Percentiles rank a stretch among this genome's conserved stretches.
Conservation (phyloP, 2,113 vertebrate species). For the Eolophus roseicapilla region DNA sequence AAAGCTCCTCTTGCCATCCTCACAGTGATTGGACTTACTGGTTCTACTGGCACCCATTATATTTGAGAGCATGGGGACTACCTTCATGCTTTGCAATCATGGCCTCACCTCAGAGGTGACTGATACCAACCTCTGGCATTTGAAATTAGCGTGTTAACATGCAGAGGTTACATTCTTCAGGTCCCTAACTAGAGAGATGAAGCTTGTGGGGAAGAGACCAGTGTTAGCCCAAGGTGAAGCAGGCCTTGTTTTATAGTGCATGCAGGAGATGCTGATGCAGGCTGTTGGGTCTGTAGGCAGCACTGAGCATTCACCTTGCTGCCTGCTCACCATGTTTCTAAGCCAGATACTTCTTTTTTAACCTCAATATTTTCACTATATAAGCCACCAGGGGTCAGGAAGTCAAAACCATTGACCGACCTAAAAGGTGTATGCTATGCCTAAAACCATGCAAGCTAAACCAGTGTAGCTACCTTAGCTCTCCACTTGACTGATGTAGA, state of each 20-base stretch:
- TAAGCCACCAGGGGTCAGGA: not conserved
- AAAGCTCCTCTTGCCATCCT: not conserved
- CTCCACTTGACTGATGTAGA: not conserved
- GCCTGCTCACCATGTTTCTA: not conserved
- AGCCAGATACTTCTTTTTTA: not conserved
- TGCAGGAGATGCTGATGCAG: not conserved
- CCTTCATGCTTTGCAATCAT: not conserved
- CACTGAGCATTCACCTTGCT: not conserved
- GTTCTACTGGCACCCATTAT: not conserved
- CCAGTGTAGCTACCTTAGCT: not conserved
- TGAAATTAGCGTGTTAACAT: not conserved
- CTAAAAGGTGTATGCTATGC: not conserved
- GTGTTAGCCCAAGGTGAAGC: not conserved
- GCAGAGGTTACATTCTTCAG: not conserved
- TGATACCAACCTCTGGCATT: not conserved
- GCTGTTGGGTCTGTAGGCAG: not conserved
- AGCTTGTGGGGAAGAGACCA: not conserved
- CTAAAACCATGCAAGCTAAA: not conserved
- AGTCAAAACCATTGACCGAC: not conserved
- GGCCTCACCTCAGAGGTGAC: not conserved
- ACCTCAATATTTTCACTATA: not conserved
- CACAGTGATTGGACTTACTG: not conserved
- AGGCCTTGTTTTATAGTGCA: not conserved
- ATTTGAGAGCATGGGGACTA: accelerated
- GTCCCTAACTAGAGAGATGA: not conserved